Evolutionary conservation across 2,797 vertebrate genomes (phyloP).

Genomic region (Scarus forsteni): DNA sequence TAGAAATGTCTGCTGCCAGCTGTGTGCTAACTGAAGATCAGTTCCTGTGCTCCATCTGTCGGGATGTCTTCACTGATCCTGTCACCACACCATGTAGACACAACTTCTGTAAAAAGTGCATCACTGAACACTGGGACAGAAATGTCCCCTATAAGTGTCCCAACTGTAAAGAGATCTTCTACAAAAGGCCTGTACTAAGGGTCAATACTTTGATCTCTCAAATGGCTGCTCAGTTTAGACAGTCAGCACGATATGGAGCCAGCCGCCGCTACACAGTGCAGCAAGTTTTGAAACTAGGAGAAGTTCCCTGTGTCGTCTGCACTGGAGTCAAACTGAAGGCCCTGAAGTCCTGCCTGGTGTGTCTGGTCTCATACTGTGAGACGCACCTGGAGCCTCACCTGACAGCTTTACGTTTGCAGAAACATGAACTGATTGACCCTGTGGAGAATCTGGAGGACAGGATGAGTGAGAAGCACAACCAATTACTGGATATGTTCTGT

Average conservation of each 20-base stretch:
- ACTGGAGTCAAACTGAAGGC: constrained; percentile 31
- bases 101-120: constrained; percentile 43
- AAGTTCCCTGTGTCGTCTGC: constrained; percentile 30
- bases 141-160: neutral
- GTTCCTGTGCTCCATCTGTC: constrained; percentile 44
- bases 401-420: neutral
- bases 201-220: constrained; percentile 40
- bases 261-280: constrained; percentile 14
- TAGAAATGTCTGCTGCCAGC: constrained; percentile 20
- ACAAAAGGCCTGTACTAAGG: constrained; percentile 5
- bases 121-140: neutral
- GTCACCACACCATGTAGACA: constrained; percentile 32
- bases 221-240: constrained; percentile 29
- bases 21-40: constrained; percentile 26
- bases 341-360: constrained; percentile 32
- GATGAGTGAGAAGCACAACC: constrained; percentile 22
- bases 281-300: constrained; percentile 5
- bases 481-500: constrained; percentile 40
- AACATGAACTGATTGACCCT: constrained; percentile 27
- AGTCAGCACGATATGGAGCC: constrained; percentile 8
- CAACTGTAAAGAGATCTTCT: constrained; percentile 3
- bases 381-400: constrained; percentile 45
- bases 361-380: constrained; percentile 32
- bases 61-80: constrained; percentile 36
- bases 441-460: constrained; percentile 11